Evolutionary conservation across 2,113 vertebrate genomes (phyloP).

Genomic region (Phrynosoma platyrhinos): DNA sequence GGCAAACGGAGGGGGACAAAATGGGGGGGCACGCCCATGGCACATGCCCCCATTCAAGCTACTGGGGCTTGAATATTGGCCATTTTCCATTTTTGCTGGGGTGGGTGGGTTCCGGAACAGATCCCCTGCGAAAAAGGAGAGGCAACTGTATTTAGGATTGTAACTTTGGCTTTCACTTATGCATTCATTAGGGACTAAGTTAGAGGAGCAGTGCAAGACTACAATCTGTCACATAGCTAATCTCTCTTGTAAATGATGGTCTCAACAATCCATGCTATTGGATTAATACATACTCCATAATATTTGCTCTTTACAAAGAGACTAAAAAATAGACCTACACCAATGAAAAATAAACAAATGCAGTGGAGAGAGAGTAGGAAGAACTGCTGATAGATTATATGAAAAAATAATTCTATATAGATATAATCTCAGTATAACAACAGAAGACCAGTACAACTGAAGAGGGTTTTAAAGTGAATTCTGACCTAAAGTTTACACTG

Average conservation of each 20-base stretch:
- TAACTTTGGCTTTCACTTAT: neutral
- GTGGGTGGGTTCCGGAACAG: too few species aligned
- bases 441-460: neutral
- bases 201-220: neutral
- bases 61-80: too few species aligned
- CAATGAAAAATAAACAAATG: neutral
- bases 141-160: neutral
- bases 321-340: neutral
- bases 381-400: slow-evolving; percentile 21
- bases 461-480: neutral
- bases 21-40: too few species aligned
- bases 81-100: too few species aligned
- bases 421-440: slow-evolving; percentile 30
- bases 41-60: too few species aligned
- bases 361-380: neutral
- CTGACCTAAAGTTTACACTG: neutral
- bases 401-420: neutral
- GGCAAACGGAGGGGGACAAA: too few species aligned
- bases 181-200: neutral
- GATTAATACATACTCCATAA: neutral
- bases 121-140: too few species aligned
- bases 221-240: neutral
- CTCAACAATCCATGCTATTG: neutral
- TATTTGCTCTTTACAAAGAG: neutral
- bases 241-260: neutral